Evolutionary conservation across 2,888 invertebrate species (phyloP).

Genomic region (Zaprionus lineosus): DNA sequence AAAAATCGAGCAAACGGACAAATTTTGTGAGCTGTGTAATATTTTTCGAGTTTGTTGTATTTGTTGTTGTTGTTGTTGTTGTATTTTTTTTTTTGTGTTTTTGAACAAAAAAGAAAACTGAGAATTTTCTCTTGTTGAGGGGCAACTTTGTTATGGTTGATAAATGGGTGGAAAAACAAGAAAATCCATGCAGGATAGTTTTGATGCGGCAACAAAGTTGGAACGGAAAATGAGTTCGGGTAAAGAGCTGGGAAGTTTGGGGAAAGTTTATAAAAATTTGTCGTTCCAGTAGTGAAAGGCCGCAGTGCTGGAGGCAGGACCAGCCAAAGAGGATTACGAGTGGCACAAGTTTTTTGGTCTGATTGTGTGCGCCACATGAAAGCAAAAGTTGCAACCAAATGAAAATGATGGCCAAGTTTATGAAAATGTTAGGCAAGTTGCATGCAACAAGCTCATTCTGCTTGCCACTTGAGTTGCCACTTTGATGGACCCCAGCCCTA

Average conservation of each 20-base stretch:
- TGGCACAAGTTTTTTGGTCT: slow-evolving; percentile 9
- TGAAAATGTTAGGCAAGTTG: slow-evolving; percentile 30
- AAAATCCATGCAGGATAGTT: slow-evolving; percentile 7
- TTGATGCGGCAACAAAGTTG: slow-evolving; percentile 44
- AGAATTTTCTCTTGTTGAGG: slow-evolving; percentile 14
- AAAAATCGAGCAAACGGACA: too few relatives aligned
- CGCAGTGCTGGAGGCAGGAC: background rate
- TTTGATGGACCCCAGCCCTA: slow-evolving; percentile 12
- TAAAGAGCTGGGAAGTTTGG: slow-evolving; percentile 37
- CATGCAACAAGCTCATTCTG: slow-evolving; percentile 27
- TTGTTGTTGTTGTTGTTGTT: too few relatives aligned
- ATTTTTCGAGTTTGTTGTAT: too few relatives aligned
- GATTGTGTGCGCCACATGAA: background rate
- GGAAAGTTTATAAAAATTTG: slow-evolving; percentile 44
- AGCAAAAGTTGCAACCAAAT: slow-evolving; percentile 22
- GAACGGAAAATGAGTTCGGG: slow-evolving; percentile 28
- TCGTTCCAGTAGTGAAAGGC: slow-evolving; percentile 22
- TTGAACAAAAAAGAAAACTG: too few relatives aligned
- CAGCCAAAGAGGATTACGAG: slow-evolving; percentile 52
- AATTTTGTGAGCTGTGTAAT: too few relatives aligned
- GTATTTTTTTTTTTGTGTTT: too few relatives aligned
- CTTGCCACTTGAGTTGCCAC: slow-evolving; percentile 27
- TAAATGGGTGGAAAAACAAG: slow-evolving; percentile 32
- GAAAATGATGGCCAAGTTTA: slow-evolving; percentile 48
- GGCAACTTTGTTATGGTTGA: slow-evolving; percentile 35